These are phyloP conservation scores for Drosophila longiperda DNA, from an alignment of 2,888 invertebrate genomes.

Conservation along the genomic window DNA sequence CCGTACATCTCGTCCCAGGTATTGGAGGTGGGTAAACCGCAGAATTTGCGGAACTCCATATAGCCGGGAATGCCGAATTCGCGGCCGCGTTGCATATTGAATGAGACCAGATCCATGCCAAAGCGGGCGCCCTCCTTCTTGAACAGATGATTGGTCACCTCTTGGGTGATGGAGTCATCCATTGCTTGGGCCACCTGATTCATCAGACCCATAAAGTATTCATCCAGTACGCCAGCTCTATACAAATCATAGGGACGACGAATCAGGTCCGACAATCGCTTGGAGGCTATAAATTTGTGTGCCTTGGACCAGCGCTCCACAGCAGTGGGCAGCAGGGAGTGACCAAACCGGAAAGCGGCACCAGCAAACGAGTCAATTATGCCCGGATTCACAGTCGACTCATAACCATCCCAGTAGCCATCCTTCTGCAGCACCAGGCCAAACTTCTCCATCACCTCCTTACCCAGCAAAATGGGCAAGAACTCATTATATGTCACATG, in stretches of 20 bases:
- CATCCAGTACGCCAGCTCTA: conserved; percentile 94
- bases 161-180: conserved; percentile 96
- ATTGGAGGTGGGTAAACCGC: conserved; percentile 92
- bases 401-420: conserved; percentile 88
- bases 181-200: conserved; percentile 97
- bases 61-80: conserved; percentile 96
- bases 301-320: conserved; percentile 97
- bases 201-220: conserved; percentile 96
- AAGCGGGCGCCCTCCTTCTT: conserved; percentile 90
- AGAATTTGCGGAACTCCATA: conserved; percentile 96
- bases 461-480: conserved; percentile 93
- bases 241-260: conserved; percentile 95
- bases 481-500: conserved; percentile 96
- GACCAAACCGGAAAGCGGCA: conserved; percentile 96
- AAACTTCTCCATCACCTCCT: conserved; percentile 96
- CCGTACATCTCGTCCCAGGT: conserved; percentile 92
- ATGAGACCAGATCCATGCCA: conserved; percentile 95
- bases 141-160: conserved; percentile 96
- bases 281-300: conserved; percentile 96
- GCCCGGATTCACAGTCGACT: conserved; percentile 93
- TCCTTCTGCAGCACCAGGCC: conserved; percentile 93
- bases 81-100: conserved; percentile 96
- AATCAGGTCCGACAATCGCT: conserved; percentile 94
- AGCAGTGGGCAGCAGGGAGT: conserved; percentile 94
- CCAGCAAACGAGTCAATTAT: conserved; percentile 96